These are phyloP conservation scores for Acrobasis repandana DNA, from an alignment of 2,888 invertebrate species.

Conservation along the genomic window DNA sequence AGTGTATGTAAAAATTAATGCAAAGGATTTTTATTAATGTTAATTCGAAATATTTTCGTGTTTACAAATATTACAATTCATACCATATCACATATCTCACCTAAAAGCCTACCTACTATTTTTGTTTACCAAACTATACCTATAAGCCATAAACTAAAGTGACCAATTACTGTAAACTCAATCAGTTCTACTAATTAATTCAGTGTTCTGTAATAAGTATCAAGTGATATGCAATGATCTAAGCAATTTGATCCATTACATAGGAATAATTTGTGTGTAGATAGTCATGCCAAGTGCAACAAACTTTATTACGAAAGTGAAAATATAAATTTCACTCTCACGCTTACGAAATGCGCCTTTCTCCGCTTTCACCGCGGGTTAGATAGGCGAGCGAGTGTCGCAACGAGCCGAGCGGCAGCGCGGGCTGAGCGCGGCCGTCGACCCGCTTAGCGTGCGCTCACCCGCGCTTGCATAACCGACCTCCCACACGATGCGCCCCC, in stretches of 20 bases:
- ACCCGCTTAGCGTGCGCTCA: conserved; percentile 87
- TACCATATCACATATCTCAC: too few relatives aligned
- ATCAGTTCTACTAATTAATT: too few relatives aligned
- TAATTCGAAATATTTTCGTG: too few relatives aligned
- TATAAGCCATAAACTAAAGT: too few relatives aligned
- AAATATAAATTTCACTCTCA: conserved; percentile 80
- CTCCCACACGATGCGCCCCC: conserved; percentile 55
- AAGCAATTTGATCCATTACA: neutral
- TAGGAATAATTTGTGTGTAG: conserved; percentile 30
- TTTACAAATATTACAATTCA: too few relatives aligned
- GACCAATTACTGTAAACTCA: too few relatives aligned
- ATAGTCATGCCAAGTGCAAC: conserved; percentile 51
- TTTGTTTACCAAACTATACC: too few relatives aligned
- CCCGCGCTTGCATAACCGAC: conserved; percentile 81
- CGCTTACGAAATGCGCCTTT: conserved; percentile 81
- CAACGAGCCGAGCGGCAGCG: conserved; percentile 58
- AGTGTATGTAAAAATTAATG: too few relatives aligned
- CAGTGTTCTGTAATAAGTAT: too few relatives aligned
- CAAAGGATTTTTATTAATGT: too few relatives aligned
- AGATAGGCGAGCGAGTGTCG: conserved; percentile 55
- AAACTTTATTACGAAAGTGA: conserved; percentile 78
- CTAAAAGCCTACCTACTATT: too few relatives aligned
- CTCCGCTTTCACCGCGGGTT: conserved; percentile 77
- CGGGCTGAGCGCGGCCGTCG: conserved; percentile 82
- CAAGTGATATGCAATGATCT: neutral